Percentiles rank a stretch among this genome's conserved stretches.
phyloP scores from a whole-genome alignment of 92 coral and sea anemone genomes.

The Metridium senile region DNA sequence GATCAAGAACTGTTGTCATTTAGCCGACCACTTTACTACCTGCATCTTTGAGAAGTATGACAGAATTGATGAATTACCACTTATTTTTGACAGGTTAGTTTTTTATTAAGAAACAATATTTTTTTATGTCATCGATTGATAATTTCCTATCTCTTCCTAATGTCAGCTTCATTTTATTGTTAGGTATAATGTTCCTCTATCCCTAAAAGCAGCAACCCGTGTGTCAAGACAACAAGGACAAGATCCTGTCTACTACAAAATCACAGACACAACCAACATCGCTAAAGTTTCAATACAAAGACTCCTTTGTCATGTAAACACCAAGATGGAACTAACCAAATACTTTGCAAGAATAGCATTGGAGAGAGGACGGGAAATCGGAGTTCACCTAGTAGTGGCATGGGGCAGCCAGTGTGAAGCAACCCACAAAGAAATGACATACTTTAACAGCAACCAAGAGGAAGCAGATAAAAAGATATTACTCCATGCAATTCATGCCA shows the following conservation, averaged over 20 bases:
- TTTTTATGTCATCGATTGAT: constrained; percentile 3
- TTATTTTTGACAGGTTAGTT: constrained; percentile 43
- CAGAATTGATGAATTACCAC: constrained; percentile 39
- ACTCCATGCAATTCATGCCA: constrained; percentile 50
- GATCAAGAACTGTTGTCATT: constrained; percentile 42
- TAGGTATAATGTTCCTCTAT: constrained; percentile 54
- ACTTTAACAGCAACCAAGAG: constrained; percentile 51
- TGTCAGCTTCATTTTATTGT: background rate
- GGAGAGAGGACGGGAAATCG: constrained; percentile 20
- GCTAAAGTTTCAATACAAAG: constrained; percentile 52
- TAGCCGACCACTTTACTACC: constrained; percentile 50
- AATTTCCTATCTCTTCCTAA: too few species aligned
- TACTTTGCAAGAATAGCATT: constrained; percentile 43
- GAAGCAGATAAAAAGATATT: constrained; percentile 64
- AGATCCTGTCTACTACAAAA: constrained; percentile 49
- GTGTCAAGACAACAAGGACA: constrained; percentile 33
- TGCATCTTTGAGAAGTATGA: constrained; percentile 44
- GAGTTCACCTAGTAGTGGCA: constrained; percentile 35
- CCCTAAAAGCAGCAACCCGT: constrained; percentile 55
- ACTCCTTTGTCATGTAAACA: constrained; percentile 51
- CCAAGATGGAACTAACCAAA: constrained; percentile 48
- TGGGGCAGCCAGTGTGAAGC: constrained; percentile 37
- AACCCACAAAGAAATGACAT: constrained; percentile 41
- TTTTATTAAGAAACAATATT: too few species aligned
- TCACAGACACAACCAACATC: constrained; percentile 52